Evolutionary conservation across 2,797 vertebrate species (phyloP).

Genomic region (Spinus olivaceus): DNA sequence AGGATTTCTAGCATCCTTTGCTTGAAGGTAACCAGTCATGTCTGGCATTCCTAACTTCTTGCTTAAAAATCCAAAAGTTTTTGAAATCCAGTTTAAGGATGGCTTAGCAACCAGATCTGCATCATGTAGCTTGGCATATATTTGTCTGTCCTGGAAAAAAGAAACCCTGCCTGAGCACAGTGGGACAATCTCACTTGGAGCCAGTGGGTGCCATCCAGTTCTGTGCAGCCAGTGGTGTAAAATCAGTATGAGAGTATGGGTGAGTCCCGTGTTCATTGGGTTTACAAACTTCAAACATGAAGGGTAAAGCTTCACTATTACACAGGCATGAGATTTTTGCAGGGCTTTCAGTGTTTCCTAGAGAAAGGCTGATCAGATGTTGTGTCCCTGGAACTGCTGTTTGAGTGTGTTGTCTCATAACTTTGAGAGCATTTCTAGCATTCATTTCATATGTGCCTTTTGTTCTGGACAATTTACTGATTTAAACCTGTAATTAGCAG

Average conservation of each 20-base stretch:
- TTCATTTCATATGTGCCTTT: not conserved
- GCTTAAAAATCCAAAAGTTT: not conserved
- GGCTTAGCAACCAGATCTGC: not conserved
- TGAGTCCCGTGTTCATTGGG: not conserved
- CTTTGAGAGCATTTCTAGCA: not conserved
- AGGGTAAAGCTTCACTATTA: not conserved
- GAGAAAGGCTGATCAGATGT: not conserved
- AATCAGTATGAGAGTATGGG: not conserved
- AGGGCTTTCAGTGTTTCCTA: not conserved
- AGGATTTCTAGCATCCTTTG: not conserved
- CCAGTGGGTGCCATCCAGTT: not conserved
- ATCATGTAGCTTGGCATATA: not conserved
- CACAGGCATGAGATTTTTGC: not conserved
- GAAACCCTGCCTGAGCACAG: not conserved
- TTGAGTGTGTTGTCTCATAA: not conserved
- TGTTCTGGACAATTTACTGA: not conserved
- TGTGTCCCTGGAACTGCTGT: not conserved
- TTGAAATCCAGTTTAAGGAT: not conserved
- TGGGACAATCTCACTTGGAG: not conserved
- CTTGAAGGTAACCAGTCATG: not conserved
- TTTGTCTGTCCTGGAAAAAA: not conserved
- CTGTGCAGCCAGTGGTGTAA: not conserved
- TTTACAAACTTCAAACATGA: not conserved
- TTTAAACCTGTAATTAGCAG: not conserved
- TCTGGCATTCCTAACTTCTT: not conserved